phyloP scores from a whole-genome alignment of 1,140 invertebrate genomes.

The Scaptomyza hsui region DNA sequence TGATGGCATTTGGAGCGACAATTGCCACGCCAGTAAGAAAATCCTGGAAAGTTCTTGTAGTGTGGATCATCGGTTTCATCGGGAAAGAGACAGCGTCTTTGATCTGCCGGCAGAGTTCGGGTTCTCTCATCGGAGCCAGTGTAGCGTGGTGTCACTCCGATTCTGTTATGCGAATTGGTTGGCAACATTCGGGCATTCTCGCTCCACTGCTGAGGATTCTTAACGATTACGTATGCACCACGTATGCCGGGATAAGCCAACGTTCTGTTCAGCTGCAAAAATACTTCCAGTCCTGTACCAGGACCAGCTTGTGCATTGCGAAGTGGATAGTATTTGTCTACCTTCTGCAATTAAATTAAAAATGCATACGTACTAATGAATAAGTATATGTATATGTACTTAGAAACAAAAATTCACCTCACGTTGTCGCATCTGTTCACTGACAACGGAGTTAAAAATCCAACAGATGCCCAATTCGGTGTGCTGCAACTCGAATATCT shows the following conservation, averaged over 20 bases:
- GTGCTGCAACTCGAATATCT: conserved; percentile 64
- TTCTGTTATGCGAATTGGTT: conserved; percentile 45
- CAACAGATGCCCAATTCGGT: conserved; percentile 72
- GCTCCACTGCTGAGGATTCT: conserved; percentile 69
- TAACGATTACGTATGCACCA: conserved; percentile 69
- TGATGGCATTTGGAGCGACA: conserved; percentile 73
- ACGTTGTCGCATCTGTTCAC: conserved; percentile 12
- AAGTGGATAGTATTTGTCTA: conserved; percentile 63
- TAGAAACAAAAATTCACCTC: conserved; percentile 17
- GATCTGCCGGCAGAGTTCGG: conserved; percentile 28
- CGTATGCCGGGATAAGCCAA: conserved; percentile 8
- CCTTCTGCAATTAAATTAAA: conserved; percentile 37
- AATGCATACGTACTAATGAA: too few species aligned
- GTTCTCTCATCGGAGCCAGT: conserved; percentile 49
- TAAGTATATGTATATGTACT: background rate
- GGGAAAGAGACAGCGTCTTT: conserved; percentile 59
- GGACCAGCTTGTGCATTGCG: conserved; percentile 57
- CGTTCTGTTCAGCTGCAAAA: conserved; percentile 46
- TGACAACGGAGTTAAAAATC: conserved; percentile 65
- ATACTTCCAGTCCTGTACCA: conserved; percentile 54
- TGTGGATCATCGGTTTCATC: conserved; percentile 54
- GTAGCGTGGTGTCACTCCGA: conserved; percentile 51
- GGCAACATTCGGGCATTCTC: conserved; percentile 44
- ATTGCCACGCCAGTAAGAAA: conserved; percentile 70
- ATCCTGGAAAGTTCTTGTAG: conserved; percentile 68